Evolutionary conservation across 2,113 vertebrate genomes (phyloP).

Genomic region (Oceanodroma tethys): DNA sequence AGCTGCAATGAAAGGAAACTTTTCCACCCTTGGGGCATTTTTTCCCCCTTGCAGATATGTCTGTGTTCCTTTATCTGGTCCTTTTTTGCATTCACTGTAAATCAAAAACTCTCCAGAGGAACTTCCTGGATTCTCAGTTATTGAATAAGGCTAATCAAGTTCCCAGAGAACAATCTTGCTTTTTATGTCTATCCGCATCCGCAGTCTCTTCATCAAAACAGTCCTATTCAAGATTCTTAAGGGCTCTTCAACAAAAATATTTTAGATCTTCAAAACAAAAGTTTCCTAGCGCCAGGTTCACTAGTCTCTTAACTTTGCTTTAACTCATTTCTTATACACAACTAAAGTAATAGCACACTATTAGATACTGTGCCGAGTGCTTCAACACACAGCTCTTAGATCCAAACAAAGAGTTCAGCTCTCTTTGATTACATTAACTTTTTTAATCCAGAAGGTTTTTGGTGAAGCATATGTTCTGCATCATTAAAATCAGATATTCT

Average conservation of each 20-base stretch:
- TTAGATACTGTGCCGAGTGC: constrained; percentile 24
- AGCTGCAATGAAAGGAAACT: background rate
- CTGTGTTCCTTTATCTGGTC: background rate
- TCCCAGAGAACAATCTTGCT: constrained; percentile 19
- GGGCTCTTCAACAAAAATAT: constrained; percentile 23
- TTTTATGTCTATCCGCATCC: constrained; percentile 20
- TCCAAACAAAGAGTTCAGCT: constrained; percentile 57
- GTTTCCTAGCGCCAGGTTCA: background rate
- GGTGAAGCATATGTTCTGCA: constrained; percentile 73
- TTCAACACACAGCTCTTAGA: constrained; percentile 37
- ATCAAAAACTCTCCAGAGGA: constrained; percentile 11
- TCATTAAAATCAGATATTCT: constrained; percentile 76
- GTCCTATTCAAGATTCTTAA: constrained; percentile 5
- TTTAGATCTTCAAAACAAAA: constrained; percentile 28
- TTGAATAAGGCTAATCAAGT: constrained; percentile 35
- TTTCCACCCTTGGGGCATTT: background rate
- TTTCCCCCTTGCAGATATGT: background rate
- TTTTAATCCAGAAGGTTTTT: constrained; percentile 69
- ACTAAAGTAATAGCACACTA: background rate
- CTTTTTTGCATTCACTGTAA: constrained; percentile 1
- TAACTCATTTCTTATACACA: background rate
- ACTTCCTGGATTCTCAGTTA: constrained; percentile 12
- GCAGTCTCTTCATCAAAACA: constrained; percentile 27
- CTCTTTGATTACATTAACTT: constrained; percentile 69
- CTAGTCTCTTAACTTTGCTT: background rate